Percentiles rank a stretch among this genome's conserved stretches.
Evolutionary conservation across 2,113 vertebrate genomes (phyloP).

Genomic region (Gavialis gangeticus): DNA sequence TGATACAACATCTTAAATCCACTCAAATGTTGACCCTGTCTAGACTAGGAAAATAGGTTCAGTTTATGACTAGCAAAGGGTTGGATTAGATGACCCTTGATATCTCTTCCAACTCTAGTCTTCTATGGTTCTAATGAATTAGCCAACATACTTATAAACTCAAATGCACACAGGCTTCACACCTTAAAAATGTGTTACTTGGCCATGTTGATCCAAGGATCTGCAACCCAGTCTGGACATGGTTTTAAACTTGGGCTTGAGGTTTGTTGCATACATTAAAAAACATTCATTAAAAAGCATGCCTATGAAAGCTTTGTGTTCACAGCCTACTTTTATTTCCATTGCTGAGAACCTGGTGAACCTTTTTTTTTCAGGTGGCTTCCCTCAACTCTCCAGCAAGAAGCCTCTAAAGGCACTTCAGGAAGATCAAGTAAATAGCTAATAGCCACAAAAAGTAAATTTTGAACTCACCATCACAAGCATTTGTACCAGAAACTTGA

Average conservation of each 20-base stretch:
- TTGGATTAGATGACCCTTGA: too few relatives aligned
- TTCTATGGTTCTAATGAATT: neutral
- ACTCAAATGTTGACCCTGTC: neutral
- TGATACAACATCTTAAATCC: neutral
- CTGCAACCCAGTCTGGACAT: neutral
- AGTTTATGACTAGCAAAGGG: neutral
- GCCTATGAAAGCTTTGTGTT: neutral
- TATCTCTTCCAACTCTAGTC: too few relatives aligned
- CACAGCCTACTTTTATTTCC: neutral
- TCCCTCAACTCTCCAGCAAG: neutral
- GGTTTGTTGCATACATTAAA: neutral
- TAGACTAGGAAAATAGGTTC: constrained; percentile 3
- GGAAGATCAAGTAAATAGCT: neutral
- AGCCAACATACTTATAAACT: neutral
- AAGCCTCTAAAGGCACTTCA: neutral
- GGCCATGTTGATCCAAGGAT: neutral
- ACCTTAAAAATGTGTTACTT: neutral
- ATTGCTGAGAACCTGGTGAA: neutral
- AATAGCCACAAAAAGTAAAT: neutral
- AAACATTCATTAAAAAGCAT: neutral
- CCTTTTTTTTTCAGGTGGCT: neutral
- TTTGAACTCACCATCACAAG: neutral
- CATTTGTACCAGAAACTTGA: neutral
- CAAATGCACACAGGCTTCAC: neutral
- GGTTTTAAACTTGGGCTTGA: neutral